phyloP scores from a whole-genome alignment of 2,888 invertebrate genomes.

The Theretra japonica region DNA sequence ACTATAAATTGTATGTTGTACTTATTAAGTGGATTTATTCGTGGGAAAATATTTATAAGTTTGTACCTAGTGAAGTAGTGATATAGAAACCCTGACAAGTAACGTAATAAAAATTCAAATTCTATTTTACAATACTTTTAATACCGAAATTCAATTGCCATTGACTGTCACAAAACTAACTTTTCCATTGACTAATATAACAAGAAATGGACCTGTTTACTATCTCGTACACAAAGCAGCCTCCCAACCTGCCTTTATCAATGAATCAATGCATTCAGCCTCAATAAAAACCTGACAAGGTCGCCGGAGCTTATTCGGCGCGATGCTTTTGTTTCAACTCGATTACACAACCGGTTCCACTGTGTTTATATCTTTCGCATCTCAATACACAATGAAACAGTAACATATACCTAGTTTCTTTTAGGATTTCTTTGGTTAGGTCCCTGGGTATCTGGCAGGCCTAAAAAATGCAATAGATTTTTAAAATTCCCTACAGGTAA shows the following conservation, averaged over 20 bases:
- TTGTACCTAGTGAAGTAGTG: too few relatives aligned
- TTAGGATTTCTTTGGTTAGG: neutral
- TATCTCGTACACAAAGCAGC: neutral
- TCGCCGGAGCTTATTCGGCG: constrained; percentile 17
- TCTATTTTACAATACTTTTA: too few relatives aligned
- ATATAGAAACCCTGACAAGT: too few relatives aligned
- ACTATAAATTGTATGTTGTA: neutral
- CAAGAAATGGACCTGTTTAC: too few relatives aligned
- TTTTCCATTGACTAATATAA: too few relatives aligned
- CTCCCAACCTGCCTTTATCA: constrained; percentile 8
- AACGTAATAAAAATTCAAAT: too few relatives aligned
- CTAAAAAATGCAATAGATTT: neutral
- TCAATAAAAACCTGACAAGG: constrained; percentile 23
- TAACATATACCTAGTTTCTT: neutral
- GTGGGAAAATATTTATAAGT: neutral
- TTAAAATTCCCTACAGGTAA: too few relatives aligned
- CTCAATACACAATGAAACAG: neutral
- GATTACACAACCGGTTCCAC: neutral
- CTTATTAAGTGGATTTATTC: neutral
- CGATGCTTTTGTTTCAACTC: constrained; percentile 10
- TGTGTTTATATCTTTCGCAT: neutral
- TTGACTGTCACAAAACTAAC: too few relatives aligned
- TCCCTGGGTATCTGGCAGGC: neutral
- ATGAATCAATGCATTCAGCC: constrained; percentile 23
- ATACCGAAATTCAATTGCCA: too few relatives aligned